Evolutionary conservation across 2,113 vertebrate species (phyloP), one percentile per base, ranked within the genome.

Genomic region (Anser brachyrhynchus): DNA sequence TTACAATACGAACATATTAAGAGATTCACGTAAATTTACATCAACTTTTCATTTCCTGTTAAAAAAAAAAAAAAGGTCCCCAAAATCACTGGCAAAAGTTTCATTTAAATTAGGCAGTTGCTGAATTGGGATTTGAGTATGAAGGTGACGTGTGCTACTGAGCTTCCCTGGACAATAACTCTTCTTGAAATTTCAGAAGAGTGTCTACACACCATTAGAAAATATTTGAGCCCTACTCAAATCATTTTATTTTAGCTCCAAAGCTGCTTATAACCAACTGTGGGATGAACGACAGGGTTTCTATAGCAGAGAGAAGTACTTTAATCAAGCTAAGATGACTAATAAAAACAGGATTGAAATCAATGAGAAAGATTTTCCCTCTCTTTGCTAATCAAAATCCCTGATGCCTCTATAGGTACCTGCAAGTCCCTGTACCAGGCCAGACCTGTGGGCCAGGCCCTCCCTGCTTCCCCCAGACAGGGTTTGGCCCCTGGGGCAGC

Each of bases 391-490:
- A 57, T 59, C n/a, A 37, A 84, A 51, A 3, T 12, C n/a, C 37
- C 2, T 6, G 1, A 22, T 52, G 22, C 15, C 31, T 39, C 17
- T 20, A 35, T 46, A 52, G 26, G 16, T 9, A 51, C 21, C 21
- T 52, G 4, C 44, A 65, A 84, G 33, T 13, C 19, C 10, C 62
- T 3, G 2, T 12, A 22, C 13, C 13, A 23, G 61, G n/a, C 43
- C 76, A 64, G 39, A 57, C 20, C 20, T 54, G 29, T 64, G 49
- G 33, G 28, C 22, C 51, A 29, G 18, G 12, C 6, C 29, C 7
- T 69, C 49, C 21, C 35, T 17, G 22, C 15, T 39, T 9, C 6
- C 23, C 9, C 11, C 0, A 1, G 11, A 17, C 11, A 4, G n/a
- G 8, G 7, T 46, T 52, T 39, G 16, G 44, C 8, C 1, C 1